Percentiles rank a stretch among this genome's conserved stretches.
Conservation (phyloP, 2,113 vertebrate species). For the Balaeniceps rex region DNA sequence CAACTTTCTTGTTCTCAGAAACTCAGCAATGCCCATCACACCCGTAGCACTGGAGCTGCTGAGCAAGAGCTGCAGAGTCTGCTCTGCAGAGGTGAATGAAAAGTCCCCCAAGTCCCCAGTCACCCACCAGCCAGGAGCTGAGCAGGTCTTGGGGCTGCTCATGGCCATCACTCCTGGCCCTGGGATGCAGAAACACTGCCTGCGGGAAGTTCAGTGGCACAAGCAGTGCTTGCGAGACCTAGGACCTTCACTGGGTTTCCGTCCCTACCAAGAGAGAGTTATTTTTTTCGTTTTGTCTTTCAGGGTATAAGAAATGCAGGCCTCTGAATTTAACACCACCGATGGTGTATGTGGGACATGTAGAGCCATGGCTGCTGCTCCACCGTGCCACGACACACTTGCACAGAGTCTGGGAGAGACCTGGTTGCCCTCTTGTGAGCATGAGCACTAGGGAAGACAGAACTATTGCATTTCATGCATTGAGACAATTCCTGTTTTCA, state of each 20-base stretch:
- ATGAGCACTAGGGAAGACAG: background rate
- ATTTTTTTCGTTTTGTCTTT: background rate
- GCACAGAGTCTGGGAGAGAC: no score
- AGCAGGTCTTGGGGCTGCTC: background rate
- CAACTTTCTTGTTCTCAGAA: background rate
- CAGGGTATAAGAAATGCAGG: background rate
- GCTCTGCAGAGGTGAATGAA: background rate
- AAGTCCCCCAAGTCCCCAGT: background rate
- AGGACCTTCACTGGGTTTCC: background rate
- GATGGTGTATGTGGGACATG: no score
- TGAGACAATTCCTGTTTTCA: background rate
- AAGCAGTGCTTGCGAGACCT: background rate
- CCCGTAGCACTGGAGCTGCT: background rate
- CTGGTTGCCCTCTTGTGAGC: background rate
- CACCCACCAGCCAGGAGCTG: background rate
- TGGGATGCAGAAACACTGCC: background rate
- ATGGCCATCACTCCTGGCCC: background rate
- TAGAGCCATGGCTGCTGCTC: background rate
- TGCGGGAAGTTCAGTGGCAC: background rate
- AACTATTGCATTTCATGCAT: background rate
- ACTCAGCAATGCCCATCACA: background rate
- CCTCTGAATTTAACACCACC: background rate
- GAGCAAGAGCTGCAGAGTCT: background rate
- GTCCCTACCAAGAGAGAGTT: background rate
- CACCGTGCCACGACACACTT: background rate